A percentile compares a stretch with the other conserved stretches of the same genome.
These are phyloP conservation scores for Halcyon senegalensis DNA, from an alignment of 2,113 vertebrate species.

Conservation along the genomic window DNA sequence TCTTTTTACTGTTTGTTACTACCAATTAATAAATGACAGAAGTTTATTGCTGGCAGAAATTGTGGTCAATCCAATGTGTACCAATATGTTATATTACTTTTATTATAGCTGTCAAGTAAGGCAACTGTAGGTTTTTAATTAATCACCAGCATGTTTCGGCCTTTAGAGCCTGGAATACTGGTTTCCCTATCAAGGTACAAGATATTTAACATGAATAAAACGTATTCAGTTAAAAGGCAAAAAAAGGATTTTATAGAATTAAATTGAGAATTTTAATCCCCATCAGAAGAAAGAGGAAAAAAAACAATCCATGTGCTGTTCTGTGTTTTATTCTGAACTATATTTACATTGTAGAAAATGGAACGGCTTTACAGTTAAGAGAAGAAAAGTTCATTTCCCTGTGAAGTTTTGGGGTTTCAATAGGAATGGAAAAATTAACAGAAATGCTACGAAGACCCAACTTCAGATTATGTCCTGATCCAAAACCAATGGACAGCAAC, in stretches of 20 bases:
- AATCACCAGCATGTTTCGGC: background rate
- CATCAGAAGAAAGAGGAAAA: background rate
- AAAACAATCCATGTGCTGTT: background rate
- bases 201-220: background rate
- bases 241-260: background rate
- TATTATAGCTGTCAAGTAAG: background rate
- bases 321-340: background rate
- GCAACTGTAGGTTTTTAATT: slow-evolving; percentile 18
- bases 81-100: background rate
- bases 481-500: background rate
- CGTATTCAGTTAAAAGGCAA: background rate
- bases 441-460: background rate
- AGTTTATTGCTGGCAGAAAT: slow-evolving; percentile 4
- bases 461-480: background rate
- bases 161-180: background rate
- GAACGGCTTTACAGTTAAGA: background rate
- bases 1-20: background rate
- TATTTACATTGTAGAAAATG: background rate
- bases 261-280: background rate
- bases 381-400: background rate
- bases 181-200: background rate
- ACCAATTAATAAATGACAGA: slow-evolving; percentile 11
- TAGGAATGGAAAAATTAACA: background rate
- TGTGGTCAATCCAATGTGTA: background rate
- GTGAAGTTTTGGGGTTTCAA: background rate